phyloP scores from a whole-genome alignment of 2,113 vertebrate genomes.

The Petromus typicus region DNA sequence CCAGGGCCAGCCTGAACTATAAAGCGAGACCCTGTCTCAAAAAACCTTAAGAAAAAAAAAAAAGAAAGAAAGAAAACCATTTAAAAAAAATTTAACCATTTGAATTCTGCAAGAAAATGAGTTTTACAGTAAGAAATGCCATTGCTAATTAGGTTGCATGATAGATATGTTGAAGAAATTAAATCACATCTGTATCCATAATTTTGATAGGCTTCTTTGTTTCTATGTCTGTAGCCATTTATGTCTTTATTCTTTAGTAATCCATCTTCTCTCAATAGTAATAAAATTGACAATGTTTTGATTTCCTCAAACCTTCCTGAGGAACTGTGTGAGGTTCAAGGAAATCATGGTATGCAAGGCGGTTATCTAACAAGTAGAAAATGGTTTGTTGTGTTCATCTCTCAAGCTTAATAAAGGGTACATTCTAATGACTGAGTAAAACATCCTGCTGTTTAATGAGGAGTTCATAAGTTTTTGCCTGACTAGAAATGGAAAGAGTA shows the following conservation, averaged over 20 bases:
- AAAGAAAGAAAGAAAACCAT: no score
- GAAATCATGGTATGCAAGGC: background rate
- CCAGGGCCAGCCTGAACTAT: no score
- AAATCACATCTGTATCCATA: background rate
- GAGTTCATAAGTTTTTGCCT: background rate
- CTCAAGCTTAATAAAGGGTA: background rate
- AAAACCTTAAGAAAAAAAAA: no score
- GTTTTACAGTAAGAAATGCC: background rate
- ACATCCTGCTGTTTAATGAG: background rate
- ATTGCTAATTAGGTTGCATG: background rate
- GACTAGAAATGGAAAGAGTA: background rate
- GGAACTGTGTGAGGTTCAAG: background rate
- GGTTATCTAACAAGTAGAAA: background rate
- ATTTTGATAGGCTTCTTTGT: background rate
- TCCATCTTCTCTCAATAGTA: background rate
- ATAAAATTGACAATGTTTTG: constrained; percentile 1
- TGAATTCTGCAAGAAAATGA: background rate
- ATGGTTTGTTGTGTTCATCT: background rate
- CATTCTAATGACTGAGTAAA: background rate
- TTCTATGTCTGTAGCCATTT: background rate
- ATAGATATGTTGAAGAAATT: background rate
- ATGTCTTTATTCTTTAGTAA: background rate
- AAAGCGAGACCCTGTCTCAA: no score
- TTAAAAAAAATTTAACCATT: no score
- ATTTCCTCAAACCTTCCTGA: background rate